Conservation (phyloP, 2,797 vertebrate species). For the Acanthis flammea region DNA sequence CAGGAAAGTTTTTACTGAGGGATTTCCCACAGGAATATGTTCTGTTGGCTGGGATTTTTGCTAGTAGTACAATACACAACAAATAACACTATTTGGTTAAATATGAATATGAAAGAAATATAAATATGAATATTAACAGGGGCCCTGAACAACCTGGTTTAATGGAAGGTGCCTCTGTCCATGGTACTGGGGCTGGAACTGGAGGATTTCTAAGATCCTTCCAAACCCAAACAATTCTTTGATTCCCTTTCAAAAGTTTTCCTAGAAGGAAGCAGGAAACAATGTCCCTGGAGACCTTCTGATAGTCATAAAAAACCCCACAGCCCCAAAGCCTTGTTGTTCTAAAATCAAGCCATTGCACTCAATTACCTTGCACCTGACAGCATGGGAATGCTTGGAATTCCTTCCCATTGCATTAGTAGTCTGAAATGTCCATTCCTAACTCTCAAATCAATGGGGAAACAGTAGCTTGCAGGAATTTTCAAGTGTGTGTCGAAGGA, state of each 20-base stretch:
- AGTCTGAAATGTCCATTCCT: not conserved
- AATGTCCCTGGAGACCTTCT: not conserved
- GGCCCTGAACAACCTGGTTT: not conserved
- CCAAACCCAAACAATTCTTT: not conserved
- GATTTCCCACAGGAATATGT: not conserved
- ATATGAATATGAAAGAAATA: not conserved
- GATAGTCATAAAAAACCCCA: not conserved
- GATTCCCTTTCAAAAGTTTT: not conserved
- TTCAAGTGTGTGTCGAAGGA: not conserved
- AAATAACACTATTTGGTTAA: not conserved
- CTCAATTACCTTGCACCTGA: not conserved
- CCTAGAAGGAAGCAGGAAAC: not conserved
- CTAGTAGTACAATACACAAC: not conserved
- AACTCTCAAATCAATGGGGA: not conserved
- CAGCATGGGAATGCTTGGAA: not conserved
- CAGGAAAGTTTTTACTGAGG: not conserved
- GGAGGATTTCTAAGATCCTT: not conserved
- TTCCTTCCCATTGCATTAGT: not conserved
- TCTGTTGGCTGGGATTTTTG: not conserved
- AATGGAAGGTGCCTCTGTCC: not conserved
- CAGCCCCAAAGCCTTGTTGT: not conserved
- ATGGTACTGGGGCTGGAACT: fast-evolving
- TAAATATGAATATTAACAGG: not conserved
- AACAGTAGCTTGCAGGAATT: not conserved
- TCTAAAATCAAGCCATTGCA: not conserved